Conservation (phyloP, 2,113 vertebrate species). For the Blennius ocellaris region DNA sequence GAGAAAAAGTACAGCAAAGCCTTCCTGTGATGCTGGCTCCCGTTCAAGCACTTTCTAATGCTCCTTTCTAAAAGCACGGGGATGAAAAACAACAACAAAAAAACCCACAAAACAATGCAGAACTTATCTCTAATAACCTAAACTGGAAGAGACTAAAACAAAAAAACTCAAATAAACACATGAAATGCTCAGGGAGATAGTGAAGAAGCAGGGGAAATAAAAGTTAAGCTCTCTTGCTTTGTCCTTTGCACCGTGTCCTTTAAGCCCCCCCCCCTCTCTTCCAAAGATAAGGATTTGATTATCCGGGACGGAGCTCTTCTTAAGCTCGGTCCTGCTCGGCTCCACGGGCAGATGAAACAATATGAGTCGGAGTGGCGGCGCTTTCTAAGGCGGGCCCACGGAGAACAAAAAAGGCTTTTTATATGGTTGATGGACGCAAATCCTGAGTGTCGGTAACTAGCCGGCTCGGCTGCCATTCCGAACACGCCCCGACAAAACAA, state of each 20-base stretch:
- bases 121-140: slow-evolving; percentile 40
- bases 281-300: slow-evolving; percentile 68
- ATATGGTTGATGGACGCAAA: slow-evolving; percentile 81
- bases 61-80: slow-evolving; percentile 29
- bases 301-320: slow-evolving; percentile 58
- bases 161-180: background rate
- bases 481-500: slow-evolving; percentile 48
- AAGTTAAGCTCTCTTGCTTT: slow-evolving; percentile 54
- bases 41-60: slow-evolving; percentile 33
- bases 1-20: slow-evolving; percentile 27
- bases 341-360: slow-evolving; percentile 22
- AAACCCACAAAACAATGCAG: slow-evolving; percentile 12
- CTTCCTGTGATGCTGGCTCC: slow-evolving; percentile 54
- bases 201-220: slow-evolving; percentile 30
- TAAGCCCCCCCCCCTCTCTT: slow-evolving; percentile 46
- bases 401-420: slow-evolving; percentile 77
- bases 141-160: slow-evolving; percentile 31
- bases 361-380: too few relatives aligned
- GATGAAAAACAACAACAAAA: too few relatives aligned
- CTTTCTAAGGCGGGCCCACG: too few relatives aligned
- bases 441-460: slow-evolving; percentile 78
- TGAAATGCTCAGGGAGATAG: slow-evolving; percentile 22
- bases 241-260: slow-evolving; percentile 62
- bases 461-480: slow-evolving; percentile 48
- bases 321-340: slow-evolving; percentile 45